These are phyloP conservation scores for Ischnus inquisitorius DNA, from an alignment of 2,888 invertebrate species.

Conservation along the genomic window DNA sequence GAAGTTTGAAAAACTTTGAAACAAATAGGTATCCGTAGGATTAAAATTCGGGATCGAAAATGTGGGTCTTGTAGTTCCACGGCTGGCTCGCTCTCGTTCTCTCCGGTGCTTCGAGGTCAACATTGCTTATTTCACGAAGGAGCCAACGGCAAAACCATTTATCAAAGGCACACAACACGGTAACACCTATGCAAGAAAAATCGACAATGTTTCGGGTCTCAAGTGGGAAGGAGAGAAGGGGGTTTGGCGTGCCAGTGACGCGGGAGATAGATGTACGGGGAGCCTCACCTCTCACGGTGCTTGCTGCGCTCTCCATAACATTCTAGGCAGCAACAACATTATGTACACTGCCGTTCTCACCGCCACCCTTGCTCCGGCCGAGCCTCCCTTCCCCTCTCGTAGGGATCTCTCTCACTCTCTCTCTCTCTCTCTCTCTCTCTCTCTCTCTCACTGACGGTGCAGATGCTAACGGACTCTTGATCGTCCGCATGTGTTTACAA, in stretches of 20 bases:
- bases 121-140: constrained; percentile 24
- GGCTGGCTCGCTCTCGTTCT: constrained; percentile 1
- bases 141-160: constrained; percentile 71
- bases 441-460: constrained; percentile 27
- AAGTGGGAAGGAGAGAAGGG: constrained; percentile 70
- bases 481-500: constrained; percentile 61
- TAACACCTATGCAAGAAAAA: constrained; percentile 81
- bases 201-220: constrained; percentile 79
- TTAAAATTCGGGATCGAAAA: neutral
- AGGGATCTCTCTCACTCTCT: constrained; percentile 14
- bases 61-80: neutral
- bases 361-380: neutral
- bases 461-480: constrained; percentile 64
- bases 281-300: constrained; percentile 21
- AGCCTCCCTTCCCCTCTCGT: neutral
- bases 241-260: constrained; percentile 77
- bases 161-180: constrained; percentile 73
- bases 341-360: constrained; percentile 56
- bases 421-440: constrained; percentile 32
- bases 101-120: neutral
- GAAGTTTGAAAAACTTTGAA: no score
- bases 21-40: neutral
- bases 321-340: constrained; percentile 58
- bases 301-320: constrained; percentile 35
- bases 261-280: constrained; percentile 80